Conservation (phyloP, 2,797 vertebrate species). For the Sebastes baramenuke region DNA sequence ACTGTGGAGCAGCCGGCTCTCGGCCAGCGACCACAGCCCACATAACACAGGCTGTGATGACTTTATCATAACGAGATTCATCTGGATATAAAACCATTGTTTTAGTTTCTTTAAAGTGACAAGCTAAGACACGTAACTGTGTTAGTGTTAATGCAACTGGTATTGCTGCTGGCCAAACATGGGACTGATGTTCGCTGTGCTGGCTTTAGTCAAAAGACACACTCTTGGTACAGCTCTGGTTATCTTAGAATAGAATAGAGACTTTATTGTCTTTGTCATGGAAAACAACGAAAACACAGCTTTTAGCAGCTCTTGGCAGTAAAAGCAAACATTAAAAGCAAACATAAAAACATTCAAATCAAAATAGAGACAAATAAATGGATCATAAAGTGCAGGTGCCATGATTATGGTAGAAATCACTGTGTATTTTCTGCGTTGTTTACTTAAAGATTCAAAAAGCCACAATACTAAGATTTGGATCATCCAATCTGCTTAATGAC, state of each 20-base stretch:
- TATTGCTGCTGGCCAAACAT: constrained; percentile 25
- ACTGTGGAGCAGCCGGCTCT: constrained; percentile 51
- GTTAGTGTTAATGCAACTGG: constrained; percentile 7
- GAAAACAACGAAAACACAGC: no score
- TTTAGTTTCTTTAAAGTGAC: not conserved
- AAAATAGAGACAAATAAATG: no score
- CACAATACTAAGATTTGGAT: not conserved
- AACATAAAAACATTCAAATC: no score
- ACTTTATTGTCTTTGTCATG: no score
- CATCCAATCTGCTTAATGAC: no score
- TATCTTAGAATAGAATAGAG: not conserved
- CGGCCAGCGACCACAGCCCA: constrained; percentile 52
- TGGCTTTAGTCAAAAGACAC: constrained; percentile 11
- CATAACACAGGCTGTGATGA: not conserved
- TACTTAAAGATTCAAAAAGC: no score
- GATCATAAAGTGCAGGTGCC: no score
- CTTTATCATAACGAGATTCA: not conserved
- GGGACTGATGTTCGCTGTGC: not conserved
- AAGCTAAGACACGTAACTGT: not conserved
- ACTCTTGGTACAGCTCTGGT: not conserved
- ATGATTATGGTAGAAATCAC: not conserved
- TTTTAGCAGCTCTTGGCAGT: no score
- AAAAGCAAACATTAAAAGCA: no score
- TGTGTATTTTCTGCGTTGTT: not conserved
- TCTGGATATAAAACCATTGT: not conserved